Evolutionary conservation across 2,113 vertebrate genomes (phyloP).

Genomic region (Anoura caudifer): DNA sequence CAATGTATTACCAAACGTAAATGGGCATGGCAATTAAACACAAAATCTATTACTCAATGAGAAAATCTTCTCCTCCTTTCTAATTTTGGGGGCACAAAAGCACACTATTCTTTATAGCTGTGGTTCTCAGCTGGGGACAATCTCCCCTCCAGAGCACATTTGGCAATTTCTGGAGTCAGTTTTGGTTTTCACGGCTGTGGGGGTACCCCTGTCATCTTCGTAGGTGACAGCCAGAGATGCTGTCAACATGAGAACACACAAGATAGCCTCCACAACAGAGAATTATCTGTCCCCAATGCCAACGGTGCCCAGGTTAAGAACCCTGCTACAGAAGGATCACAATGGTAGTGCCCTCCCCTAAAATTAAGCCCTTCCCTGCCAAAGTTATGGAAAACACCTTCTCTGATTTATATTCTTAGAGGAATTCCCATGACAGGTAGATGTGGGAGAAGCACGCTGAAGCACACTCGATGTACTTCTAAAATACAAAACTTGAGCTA

Average conservation of each 20-base stretch:
- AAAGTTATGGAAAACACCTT: background rate
- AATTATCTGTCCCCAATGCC: background rate
- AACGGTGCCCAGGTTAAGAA: background rate
- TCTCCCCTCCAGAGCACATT: rapidly evolving
- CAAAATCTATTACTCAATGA: background rate
- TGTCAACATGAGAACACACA: background rate
- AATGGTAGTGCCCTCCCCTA: background rate
- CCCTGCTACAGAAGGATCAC: background rate
- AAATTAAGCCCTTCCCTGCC: background rate
- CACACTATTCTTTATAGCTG: background rate
- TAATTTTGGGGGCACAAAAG: background rate
- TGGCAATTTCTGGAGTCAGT: background rate
- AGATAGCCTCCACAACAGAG: background rate
- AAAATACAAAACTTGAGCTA: background rate
- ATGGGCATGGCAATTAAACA: background rate
- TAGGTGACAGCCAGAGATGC: background rate
- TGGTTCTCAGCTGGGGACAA: background rate
- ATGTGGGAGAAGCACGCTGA: background rate
- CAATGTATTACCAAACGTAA: background rate
- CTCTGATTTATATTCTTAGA: background rate
- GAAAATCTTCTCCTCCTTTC: background rate
- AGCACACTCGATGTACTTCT: background rate
- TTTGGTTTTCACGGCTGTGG: background rate
- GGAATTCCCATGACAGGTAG: background rate
- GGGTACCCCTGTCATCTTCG: background rate